These are phyloP conservation scores for Pandemis cinnamomeana DNA, from an alignment of 2,888 invertebrate genomes.

Conservation along the genomic window DNA sequence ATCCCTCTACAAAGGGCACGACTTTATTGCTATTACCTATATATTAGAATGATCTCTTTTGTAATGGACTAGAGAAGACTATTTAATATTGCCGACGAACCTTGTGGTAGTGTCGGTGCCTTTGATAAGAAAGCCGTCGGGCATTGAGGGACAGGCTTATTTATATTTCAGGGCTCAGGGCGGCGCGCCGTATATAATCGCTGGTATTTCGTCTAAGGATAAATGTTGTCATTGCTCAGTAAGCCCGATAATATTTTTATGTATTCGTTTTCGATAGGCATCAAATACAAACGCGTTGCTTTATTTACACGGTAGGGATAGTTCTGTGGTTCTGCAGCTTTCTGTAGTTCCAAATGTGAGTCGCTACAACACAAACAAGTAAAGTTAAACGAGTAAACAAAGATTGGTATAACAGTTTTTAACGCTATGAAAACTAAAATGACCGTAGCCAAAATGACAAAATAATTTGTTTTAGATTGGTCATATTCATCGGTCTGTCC, in stretches of 20 bases:
- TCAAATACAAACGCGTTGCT: too few species aligned
- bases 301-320: too few species aligned
- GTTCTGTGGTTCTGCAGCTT: too few species aligned
- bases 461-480: too few species aligned
- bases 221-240: background rate
- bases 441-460: too few species aligned
- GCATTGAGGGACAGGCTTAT: background rate
- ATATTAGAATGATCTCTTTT: background rate
- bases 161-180: background rate
- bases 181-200: background rate
- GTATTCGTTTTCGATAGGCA: background rate
- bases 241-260: background rate
- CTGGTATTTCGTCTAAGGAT: background rate
- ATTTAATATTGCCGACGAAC: background rate
- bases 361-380: too few species aligned
- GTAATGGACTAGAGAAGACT: background rate
- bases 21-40: background rate
- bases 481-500: too few species aligned
- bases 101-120: background rate
- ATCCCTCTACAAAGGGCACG: background rate
- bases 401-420: too few species aligned
- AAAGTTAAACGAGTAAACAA: too few species aligned
- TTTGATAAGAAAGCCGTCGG: slow-evolving; percentile 4
- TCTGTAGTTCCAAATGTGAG: too few species aligned
- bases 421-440: too few species aligned